Evolutionary conservation across 2,888 invertebrate species (phyloP).

Genomic region (Drosophila anomelani): DNA sequence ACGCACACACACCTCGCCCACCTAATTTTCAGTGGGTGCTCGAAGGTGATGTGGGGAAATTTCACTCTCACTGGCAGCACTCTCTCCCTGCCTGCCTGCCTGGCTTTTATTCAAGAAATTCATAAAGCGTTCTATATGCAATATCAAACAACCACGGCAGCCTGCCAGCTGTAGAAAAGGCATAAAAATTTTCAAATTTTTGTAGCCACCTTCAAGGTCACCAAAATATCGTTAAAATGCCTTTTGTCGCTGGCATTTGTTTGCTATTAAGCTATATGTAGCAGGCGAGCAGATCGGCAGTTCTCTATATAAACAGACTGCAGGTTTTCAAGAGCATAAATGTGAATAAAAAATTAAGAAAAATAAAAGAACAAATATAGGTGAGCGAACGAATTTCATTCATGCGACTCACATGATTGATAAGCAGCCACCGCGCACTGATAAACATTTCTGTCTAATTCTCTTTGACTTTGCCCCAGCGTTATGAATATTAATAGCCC

Average conservation of each 20-base stretch:
- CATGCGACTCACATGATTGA: constrained; percentile 42
- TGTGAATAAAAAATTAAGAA: background rate
- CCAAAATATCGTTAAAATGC: constrained; percentile 54
- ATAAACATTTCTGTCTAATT: constrained; percentile 29
- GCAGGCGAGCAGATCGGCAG: constrained; percentile 42
- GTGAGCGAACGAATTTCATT: constrained; percentile 17
- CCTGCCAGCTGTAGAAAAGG: constrained; percentile 20
- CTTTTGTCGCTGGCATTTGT: constrained; percentile 51
- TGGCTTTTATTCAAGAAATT: constrained; percentile 29
- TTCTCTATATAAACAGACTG: constrained; percentile 11
- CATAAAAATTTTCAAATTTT: constrained; percentile 25
- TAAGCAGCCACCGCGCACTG: constrained; percentile 32
- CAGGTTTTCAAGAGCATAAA: background rate
- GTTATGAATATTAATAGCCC: constrained; percentile 39
- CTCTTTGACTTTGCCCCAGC: constrained; percentile 26
- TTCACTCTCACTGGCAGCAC: constrained; percentile 6
- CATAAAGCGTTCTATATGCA: constrained; percentile 33
- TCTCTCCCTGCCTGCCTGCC: constrained; percentile 5
- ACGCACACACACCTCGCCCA: constrained; percentile 28
- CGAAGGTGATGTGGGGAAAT: constrained; percentile 9
- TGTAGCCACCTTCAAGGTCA: constrained; percentile 60
- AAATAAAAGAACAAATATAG: constrained; percentile 2
- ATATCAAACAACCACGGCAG: constrained; percentile 30
- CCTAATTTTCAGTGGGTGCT: constrained; percentile 20
- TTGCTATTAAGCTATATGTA: constrained; percentile 61